These are phyloP conservation scores for Sussaba pulchella DNA, from an alignment of 2,888 invertebrate species.

Conservation along the genomic window DNA sequence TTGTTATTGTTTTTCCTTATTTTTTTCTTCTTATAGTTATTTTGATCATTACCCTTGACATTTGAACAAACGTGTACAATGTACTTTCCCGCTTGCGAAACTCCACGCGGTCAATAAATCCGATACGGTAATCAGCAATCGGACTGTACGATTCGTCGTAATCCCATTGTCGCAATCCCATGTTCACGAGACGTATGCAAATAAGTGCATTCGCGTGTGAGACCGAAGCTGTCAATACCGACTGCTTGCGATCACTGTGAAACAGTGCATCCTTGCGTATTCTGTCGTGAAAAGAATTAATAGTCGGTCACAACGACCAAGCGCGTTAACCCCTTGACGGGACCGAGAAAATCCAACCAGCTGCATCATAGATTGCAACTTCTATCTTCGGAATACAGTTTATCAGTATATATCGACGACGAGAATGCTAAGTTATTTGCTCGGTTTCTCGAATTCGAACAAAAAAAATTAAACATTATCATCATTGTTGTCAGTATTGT, in stretches of 20 bases:
- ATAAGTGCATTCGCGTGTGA: not conserved
- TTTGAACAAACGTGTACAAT: not conserved
- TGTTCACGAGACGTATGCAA: not conserved
- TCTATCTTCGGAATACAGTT: too few species aligned
- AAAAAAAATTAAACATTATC: too few species aligned
- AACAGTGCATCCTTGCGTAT: too few species aligned
- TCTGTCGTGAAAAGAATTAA: too few species aligned
- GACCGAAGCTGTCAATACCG: not conserved
- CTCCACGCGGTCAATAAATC: slow-evolving; percentile 23
- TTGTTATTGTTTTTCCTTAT: slow-evolving; percentile 19
- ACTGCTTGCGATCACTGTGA: not conserved
- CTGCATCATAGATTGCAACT: too few species aligned
- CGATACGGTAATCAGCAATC: slow-evolving; percentile 38
- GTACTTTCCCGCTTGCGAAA: slow-evolving; percentile 18
- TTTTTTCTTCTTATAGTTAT: not conserved
- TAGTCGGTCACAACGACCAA: too few species aligned
- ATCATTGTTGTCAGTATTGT: too few species aligned
- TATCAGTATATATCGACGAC: too few species aligned
- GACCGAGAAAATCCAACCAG: too few species aligned
- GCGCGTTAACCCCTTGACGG: too few species aligned
- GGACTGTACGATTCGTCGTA: slow-evolving; percentile 9
- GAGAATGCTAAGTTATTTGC: too few species aligned
- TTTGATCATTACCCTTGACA: slow-evolving; percentile 10
- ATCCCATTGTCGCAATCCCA: slow-evolving; percentile 38
- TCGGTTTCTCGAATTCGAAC: too few species aligned